Conservation (phyloP, 2,888 invertebrate species). For the Eristalis pertinax region DNA sequence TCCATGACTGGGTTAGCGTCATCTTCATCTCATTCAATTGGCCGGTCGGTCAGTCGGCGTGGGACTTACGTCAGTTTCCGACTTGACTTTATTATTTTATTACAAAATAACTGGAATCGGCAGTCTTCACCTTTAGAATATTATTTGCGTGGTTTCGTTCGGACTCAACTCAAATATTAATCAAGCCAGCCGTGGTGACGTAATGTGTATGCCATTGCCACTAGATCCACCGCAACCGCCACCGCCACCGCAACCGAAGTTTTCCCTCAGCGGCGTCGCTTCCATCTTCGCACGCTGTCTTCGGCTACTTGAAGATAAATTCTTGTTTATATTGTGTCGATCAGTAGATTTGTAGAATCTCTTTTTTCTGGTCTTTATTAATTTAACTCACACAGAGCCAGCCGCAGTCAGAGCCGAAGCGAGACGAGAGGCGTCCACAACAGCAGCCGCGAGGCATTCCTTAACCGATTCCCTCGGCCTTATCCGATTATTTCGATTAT, state of each 20-base stretch:
- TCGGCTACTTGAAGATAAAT: conserved; percentile 40
- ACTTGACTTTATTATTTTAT: conserved; percentile 16
- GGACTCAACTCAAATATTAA: conserved; percentile 58
- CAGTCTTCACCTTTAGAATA: conserved; percentile 55
- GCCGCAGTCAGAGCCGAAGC: neutral
- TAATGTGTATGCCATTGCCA: conserved; percentile 41
- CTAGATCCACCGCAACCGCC: neutral
- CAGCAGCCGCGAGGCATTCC: conserved; percentile 5
- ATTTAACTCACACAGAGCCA: conserved; percentile 4
- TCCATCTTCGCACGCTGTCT: neutral
- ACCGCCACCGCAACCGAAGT: neutral
- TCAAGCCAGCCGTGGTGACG: conserved; percentile 61
- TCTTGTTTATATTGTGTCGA: conserved; percentile 53
- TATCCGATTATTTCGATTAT: conserved; percentile 32
- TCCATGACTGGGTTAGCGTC: conserved; percentile 35
- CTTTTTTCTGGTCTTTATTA: conserved; percentile 24
- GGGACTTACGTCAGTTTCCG: conserved; percentile 65
- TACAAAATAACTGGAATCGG: conserved; percentile 43
- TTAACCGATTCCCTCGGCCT: conserved; percentile 2
- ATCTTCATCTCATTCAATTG: conserved; percentile 47
- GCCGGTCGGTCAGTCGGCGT: neutral
- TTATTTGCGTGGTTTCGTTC: conserved; percentile 61
- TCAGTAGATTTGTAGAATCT: conserved; percentile 35
- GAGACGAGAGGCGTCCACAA: neutral
- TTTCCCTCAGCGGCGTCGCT: neutral